Base-by-base conservation (phyloP, 64 coral and sea anemone genomes). In the Cladopsammia gracilis region DNA sequence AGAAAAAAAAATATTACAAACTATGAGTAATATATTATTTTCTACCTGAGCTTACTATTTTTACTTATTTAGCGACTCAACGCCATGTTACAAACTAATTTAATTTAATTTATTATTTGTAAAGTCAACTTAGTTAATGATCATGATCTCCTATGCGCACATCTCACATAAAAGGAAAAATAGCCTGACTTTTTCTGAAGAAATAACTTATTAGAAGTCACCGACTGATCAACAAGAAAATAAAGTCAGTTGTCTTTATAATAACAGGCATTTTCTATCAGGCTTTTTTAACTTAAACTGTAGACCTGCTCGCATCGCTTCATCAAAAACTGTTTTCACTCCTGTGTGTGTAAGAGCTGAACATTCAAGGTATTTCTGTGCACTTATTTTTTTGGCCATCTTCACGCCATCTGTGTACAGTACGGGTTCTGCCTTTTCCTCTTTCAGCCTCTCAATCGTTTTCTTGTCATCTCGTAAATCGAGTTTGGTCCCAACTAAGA, bases 391-490 rank as follows among this genome's bases (percentile, higher is more conserved):
- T 76, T 98, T 93, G 26, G 73, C 83, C 91, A 95, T 95, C 84
- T 81, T 75, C 70, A 98, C 77, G 52, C 97, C 97, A 47, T 98
- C 79, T 19, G 94, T 65, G 46, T 95, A 87, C 25, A 77, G 73
- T 61, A 96, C 56, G 52, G 97, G 97, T 3, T 19, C 19, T 47
- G 96, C 42, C 83, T 98, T 96, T 76, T 95, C 93, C 46, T 95
- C 94, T 77, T 90, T 96, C 58, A 98, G 76, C 72, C 91, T 96
- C 43, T 98, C 97, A 24, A 96, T 67, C 16, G 94, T 96, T 73
- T 98, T 90, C 77, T 98, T 96, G 52, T 98, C 97, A 64, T 96
- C 94, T 60, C 97, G 87, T 80, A 98, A 84, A 88, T 98, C 97
- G 76, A 96, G 91, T 75, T 98, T 98, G 24, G 97, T 98, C 6